These are phyloP conservation scores for Helicorthomorpha holstii DNA, from an alignment of 1,140 invertebrate genomes.

Conservation along the genomic window DNA sequence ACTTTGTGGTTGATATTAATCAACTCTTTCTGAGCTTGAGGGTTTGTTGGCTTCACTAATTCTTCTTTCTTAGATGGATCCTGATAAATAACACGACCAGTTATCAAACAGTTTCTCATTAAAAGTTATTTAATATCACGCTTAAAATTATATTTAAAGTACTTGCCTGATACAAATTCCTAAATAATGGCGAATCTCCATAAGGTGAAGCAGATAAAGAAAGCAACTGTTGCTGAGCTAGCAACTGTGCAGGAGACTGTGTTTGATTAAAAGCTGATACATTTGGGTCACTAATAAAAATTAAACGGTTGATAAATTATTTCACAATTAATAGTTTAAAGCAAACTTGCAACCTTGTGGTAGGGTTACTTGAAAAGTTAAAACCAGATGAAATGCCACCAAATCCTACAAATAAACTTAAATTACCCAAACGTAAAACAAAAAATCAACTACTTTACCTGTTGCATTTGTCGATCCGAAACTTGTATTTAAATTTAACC, in stretches of 20 bases:
- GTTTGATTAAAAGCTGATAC: slow-evolving; percentile 3
- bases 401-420: slow-evolving; percentile 10
- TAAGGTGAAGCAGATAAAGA: slow-evolving; percentile 51
- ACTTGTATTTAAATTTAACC: not conserved
- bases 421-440: not conserved
- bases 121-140: not conserved
- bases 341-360: too few species aligned
- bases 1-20: slow-evolving; percentile 40
- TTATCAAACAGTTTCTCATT: not conserved
- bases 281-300: slow-evolving; percentile 12
- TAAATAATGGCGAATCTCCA: slow-evolving; percentile 56
- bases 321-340: too few species aligned
- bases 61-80: slow-evolving; percentile 44
- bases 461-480: not conserved
- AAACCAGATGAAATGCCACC: slow-evolving; percentile 14
- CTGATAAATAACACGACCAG: slow-evolving; percentile 19
- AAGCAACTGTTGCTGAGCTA: slow-evolving; percentile 39
- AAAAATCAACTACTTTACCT: not conserved
- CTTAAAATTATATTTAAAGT: not conserved
- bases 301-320: too few species aligned
- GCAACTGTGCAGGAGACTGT: slow-evolving; percentile 10
- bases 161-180: slow-evolving; percentile 45
- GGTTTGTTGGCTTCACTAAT: slow-evolving; percentile 51
- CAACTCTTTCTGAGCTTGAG: slow-evolving; percentile 42
- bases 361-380: not conserved